phyloP scores from a whole-genome alignment of 2,888 invertebrate species.

The Papilio protenor region DNA sequence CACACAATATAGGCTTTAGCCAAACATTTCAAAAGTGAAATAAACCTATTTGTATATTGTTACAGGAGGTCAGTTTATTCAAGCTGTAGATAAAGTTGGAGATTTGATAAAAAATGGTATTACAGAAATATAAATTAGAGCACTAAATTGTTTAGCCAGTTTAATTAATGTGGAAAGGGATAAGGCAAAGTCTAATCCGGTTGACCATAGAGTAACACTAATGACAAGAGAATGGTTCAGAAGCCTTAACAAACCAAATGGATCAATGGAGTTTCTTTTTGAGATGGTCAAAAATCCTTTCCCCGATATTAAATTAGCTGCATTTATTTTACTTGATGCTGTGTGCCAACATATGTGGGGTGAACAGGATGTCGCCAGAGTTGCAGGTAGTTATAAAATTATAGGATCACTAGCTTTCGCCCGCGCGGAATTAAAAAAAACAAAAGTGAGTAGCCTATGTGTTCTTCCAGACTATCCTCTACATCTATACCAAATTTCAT shows the following conservation, averaged over 20 bases:
- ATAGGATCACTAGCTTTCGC: no score
- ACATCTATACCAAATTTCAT: no score
- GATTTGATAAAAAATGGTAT: conserved; percentile 85
- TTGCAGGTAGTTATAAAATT: conserved; percentile 84
- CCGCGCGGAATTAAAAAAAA: no score
- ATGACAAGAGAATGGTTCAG: conserved; percentile 83
- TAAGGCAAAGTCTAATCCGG: conserved; percentile 63
- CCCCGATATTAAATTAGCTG: conserved; percentile 89
- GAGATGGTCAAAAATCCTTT: conserved; percentile 91
- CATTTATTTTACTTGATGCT: conserved; percentile 86
- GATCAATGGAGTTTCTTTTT: conserved; percentile 85
- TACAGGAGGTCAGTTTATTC: conserved; percentile 71
- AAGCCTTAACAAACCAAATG: conserved; percentile 65
- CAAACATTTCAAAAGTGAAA: no score
- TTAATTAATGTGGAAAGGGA: conserved; percentile 81
- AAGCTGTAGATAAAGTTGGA: conserved; percentile 85
- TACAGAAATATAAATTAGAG: conserved; percentile 87
- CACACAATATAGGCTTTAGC: no score
- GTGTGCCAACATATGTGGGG: conserved; percentile 92
- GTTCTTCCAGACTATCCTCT: no score
- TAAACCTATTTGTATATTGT: background rate
- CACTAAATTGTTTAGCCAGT: conserved; percentile 86
- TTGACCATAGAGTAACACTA: conserved; percentile 76
- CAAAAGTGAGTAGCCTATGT: no score
- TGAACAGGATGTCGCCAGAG: conserved; percentile 87